Evolutionary conservation across 2,888 invertebrate species (phyloP).

Genomic region (Mesochorus sp.): DNA sequence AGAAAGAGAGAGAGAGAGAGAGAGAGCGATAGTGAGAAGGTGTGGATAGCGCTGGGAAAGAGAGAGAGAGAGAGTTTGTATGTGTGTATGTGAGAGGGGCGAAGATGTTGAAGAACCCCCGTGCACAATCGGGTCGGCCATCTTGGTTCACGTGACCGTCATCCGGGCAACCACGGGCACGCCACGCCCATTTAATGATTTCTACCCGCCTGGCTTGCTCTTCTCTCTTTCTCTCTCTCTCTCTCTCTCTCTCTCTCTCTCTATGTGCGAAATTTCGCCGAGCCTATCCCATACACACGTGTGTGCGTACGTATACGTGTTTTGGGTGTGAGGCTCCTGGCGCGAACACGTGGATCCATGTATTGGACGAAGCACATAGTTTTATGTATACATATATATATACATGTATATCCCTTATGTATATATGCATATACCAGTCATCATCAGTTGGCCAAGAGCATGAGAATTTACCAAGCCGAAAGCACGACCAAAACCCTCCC

Average conservation of each 20-base stretch:
- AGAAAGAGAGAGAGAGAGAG: constrained; percentile 34
- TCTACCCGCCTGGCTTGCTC: constrained; percentile 78
- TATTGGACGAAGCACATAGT: constrained; percentile 18
- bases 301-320: constrained; percentile 58
- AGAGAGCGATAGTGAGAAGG: no score
- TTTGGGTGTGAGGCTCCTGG: constrained; percentile 52
- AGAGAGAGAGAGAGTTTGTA: constrained; percentile 54
- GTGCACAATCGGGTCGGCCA: constrained; percentile 75
- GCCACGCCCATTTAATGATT: constrained; percentile 82
- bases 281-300: constrained; percentile 62
- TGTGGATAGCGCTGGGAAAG: constrained; percentile 2
- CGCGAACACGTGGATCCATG: constrained; percentile 28
- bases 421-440: constrained; percentile 75
- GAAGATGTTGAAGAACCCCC: constrained; percentile 66
- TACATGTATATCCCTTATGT: constrained; percentile 3
- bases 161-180: constrained; percentile 81
- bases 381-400: neutral
- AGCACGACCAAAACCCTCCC: constrained; percentile 34
- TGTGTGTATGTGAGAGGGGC: neutral
- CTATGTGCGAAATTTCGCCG: constrained; percentile 76
- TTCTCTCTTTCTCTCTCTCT: constrained; percentile 21
- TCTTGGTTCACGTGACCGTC: constrained; percentile 82
- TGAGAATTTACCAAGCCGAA: constrained; percentile 61
- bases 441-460: constrained; percentile 77
- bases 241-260: constrained; percentile 65